Base-by-base conservation (phyloP, 30 jellyfish, hydroid and myxozoan genomes). In the Mastigias papua region DNA sequence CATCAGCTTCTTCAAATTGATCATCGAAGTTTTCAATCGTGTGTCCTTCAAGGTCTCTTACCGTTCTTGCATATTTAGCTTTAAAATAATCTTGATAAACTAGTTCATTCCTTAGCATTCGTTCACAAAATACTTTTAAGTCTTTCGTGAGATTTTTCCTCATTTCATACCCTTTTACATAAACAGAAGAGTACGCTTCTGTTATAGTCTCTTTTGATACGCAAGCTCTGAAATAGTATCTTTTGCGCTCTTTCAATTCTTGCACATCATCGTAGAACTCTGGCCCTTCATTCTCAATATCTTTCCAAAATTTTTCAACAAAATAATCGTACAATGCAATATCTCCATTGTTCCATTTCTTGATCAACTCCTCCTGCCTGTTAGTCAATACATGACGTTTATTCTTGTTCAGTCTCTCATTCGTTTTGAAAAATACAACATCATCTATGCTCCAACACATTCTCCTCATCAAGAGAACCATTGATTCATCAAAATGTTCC, bases 401-500 rank as follows among this genome's bases (percentile, higher is more conserved):
- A 29, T 95, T 80, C 58, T 86, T 87, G 63, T 86, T 95, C 84
- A 95, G 92, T 80, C 99, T 86, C 89, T 95, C 99, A 80, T 95
- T 95, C 90, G 92, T 86, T 86, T 90, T 95, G 86, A 95, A 95
- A 46, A 76, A 95, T 9, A 95, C 98, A 27, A 95, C 98, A 63
- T 95, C 99, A 80, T 95, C 99, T 21, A 89, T 86, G 29, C 79
- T 66, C 99, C 99, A 95, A 76, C 99, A 90, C 26, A 95, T 80
- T 80, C 98, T 90, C 92, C 99, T 92, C 74, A 92, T 97, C 79
- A 95, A 80, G 49, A 95, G 65, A 46, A 95, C 90, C 91, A 95
- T 78, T 27, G 99, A 95, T 86, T 95, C 99, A 85, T 95, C 99
- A 51, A 95, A 95, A 77, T 95, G 96, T 67, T 95, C 99, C 98